A percentile compares a stretch with the other conserved stretches of the same genome.
These are phyloP conservation scores for Cantharis rustica DNA, from an alignment of 2,888 invertebrate species.

Conservation along the genomic window DNA sequence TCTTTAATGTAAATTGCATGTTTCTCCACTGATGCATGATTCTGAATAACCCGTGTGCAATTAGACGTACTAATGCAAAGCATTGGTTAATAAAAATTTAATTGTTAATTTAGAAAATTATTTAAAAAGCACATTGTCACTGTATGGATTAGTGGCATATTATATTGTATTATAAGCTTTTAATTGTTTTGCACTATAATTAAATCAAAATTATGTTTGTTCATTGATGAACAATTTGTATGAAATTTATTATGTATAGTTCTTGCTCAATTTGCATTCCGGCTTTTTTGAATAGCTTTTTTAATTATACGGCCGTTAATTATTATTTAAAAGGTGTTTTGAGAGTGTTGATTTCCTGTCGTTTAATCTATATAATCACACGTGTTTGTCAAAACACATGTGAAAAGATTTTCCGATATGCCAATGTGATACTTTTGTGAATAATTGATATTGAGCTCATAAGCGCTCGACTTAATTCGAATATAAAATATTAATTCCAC, in stretches of 20 bases:
- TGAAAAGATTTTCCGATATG: neutral
- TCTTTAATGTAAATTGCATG: conserved; percentile 12
- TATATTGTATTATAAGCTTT: neutral
- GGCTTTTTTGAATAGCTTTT: neutral
- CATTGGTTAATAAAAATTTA: neutral
- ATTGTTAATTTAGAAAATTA: conserved; percentile 2
- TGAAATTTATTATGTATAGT: neutral
- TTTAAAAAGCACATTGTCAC: neutral
- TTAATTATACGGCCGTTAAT: neutral
- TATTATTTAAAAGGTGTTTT: neutral
- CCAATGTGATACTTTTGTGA: neutral
- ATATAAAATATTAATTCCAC: neutral
- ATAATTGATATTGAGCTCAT: neutral
- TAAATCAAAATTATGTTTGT: neutral
- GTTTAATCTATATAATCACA: neutral
- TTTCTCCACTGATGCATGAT: conserved; percentile 7
- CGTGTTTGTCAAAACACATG: neutral
- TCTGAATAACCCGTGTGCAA: conserved; percentile 4
- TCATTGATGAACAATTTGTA: neutral
- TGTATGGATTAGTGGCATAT: neutral
- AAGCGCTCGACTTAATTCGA: neutral
- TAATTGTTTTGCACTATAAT: neutral
- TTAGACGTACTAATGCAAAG: conserved; percentile 1
- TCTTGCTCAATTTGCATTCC: neutral
- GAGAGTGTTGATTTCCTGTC: neutral